Base-by-base conservation (phyloP, 1,140 invertebrate species). In the Drosophila orena region DNA sequence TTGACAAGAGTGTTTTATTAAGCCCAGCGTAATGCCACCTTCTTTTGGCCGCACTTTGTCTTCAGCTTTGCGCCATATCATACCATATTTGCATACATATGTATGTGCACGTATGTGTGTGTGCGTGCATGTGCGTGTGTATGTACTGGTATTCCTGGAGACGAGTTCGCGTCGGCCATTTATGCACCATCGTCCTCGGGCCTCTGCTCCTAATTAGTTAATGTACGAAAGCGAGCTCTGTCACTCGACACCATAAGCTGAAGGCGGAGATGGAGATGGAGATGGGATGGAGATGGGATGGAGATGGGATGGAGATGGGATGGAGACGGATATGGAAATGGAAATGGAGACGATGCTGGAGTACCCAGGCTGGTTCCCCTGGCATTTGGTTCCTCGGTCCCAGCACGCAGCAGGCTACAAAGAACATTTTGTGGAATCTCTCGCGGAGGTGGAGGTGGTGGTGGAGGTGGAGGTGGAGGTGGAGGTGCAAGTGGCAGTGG, bases 151-250 rank as follows among this genome's bases (percentile, higher is more conserved):
- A 61, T 47, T 47, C 30, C 42, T 24, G 44, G n/a, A 22, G 30
- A 15, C 15, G 14, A 42, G 46, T 44, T 40, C 17, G 34, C 42
- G 55, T 7, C 46, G 46, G 44, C 34, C 53, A 42, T 68, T 50
- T 65, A 52, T 64, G 59, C 7, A 30, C 58, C 37, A 15, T 30
- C 46, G 35, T 22, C 46, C 62, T n/a, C 50, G 37, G 40, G 42
- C 35, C 40, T 15, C 50, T 56, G 83, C 60, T 66, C 64, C 64
- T 86, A 88, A 86, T 86, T 86, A 86, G 78, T 88, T 86, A 83
- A 86, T 86, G 81, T 88, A 72, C 68, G 35, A 70, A 20, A 53
- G 61, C 77, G 56, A 40, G 40, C 61, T 65, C 77, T 57, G 81
- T 72, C 81, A 64, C 77, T 65, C 17, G 11, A 43, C 12, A 20